phyloP scores from a whole-genome alignment of 1,140 invertebrate species.

The Homarus americanus region DNA sequence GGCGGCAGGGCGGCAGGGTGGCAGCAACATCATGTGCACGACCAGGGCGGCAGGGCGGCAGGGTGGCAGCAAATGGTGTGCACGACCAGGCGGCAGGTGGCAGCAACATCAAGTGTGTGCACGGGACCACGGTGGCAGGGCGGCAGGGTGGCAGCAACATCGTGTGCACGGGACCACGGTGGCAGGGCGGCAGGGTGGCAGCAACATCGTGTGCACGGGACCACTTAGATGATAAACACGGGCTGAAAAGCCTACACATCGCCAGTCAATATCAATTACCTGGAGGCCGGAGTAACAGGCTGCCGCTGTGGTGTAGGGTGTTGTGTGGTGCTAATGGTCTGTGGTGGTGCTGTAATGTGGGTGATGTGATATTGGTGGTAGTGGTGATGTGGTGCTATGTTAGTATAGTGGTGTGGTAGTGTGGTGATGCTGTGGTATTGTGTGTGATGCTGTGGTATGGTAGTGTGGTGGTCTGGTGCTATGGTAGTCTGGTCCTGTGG shows the following conservation, averaged over 20 bases:
- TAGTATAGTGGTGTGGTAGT: too few species aligned
- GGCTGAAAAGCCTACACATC: slow-evolving; percentile 10
- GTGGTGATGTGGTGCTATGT: too few species aligned
- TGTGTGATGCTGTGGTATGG: background rate
- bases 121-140: too few species aligned
- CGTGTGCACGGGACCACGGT: too few species aligned
- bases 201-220: background rate
- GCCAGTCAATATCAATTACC: slow-evolving; percentile 49
- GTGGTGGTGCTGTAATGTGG: background rate
- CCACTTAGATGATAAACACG: slow-evolving; percentile 60
- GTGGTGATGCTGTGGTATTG: too few species aligned
- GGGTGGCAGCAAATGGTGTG: too few species aligned
- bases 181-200: background rate
- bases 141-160: too few species aligned
- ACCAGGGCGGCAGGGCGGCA: too few species aligned
- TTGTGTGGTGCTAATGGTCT: background rate
- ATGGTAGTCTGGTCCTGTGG: background rate
- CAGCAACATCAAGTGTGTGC: too few species aligned
- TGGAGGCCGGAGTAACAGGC: background rate
- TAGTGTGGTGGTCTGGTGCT: background rate
- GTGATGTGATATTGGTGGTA: background rate
- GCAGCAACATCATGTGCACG: too few species aligned
- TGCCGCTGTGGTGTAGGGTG: background rate
- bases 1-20: too few species aligned
- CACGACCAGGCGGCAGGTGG: too few species aligned